Base-by-base conservation (phyloP, 1,140 invertebrate species). In the Drosophila navojoa region DNA sequence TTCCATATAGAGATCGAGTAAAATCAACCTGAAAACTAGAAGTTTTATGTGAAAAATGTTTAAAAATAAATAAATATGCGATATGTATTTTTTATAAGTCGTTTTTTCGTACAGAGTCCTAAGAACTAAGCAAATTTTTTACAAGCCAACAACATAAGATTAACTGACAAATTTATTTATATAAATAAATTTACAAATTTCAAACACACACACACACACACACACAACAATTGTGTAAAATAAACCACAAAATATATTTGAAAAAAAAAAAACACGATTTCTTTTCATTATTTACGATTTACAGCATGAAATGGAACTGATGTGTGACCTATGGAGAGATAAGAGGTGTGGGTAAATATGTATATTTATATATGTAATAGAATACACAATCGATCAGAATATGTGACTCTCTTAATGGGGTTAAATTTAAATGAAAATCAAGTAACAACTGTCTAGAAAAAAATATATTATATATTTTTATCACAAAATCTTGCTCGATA, bases 51-150 rank as follows among this genome's bases (percentile, higher is more conserved):
- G 55, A 74, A 58, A 78, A 73, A 82, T 82, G 66, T 87, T 86
- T 57, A 29, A 29, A 29, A 77, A 87, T 76, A 87, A 86, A 76
- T 78, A 54, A 74, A 73, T 38, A 38, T 86, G 82, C 82, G 84
- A 87, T 84, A 84, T 87, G 84, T 87, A 87, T 87, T 89, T 87
- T 87, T 87, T 89, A 75, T 87, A 87, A 87, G 84, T 71, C 73
- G 68, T 85, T 87, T 87, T 84, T 89, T 75, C 79, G 52, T 79
- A 50, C 22, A 52, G 50, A 76, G 67, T 86, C 74, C 58, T 76
- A 66, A 80, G 11, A 38, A 50, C 55, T 62, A 75, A 71, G 77
- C 44, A 45, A 71, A 68, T 80, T 79, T 86, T 82, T 72, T 84
- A 89, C 66, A 86, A 64, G 82, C 79, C 79, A 82, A 87, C 78